Percentiles rank a stretch among this genome's conserved stretches.
Evolutionary conservation across 1,140 invertebrate genomes (phyloP).

Genomic region (Drosophila pachea): DNA sequence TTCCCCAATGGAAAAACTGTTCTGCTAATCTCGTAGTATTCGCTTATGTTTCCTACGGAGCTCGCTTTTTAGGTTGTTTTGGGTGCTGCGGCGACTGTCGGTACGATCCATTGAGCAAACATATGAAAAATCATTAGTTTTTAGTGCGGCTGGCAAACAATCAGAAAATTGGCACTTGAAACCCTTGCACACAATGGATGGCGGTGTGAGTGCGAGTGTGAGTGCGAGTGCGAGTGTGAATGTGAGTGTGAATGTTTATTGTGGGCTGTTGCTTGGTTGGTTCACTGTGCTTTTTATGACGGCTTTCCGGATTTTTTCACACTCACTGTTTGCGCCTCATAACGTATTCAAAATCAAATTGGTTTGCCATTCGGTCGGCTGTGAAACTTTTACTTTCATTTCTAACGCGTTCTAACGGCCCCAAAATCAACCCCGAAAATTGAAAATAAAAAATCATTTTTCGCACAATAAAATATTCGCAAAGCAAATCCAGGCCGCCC

Average conservation of each 20-base stretch:
- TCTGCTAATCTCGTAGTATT: slow-evolving; percentile 6
- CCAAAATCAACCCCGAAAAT: slow-evolving; percentile 54
- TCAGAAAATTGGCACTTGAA: slow-evolving; percentile 72
- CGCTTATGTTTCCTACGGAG: slow-evolving; percentile 42
- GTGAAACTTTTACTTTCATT: slow-evolving; percentile 67
- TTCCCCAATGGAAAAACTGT: too few relatives aligned
- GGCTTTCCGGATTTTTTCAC: slow-evolving; percentile 71
- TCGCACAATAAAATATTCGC: slow-evolving; percentile 77
- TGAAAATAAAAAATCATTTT: slow-evolving; percentile 79
- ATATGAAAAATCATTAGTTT: slow-evolving; percentile 78
- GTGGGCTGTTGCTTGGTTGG: slow-evolving; percentile 31
- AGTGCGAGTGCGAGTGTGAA: background rate
- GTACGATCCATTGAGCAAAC: slow-evolving; percentile 72
- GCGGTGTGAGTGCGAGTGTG: background rate
- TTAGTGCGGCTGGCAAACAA: slow-evolving; percentile 74
- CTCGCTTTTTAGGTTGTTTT: slow-evolving; percentile 34
- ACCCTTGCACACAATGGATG: slow-evolving; percentile 58
- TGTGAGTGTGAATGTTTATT: slow-evolving; percentile 36
- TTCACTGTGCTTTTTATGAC: slow-evolving; percentile 43
- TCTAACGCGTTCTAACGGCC: slow-evolving; percentile 38
- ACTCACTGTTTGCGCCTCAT: slow-evolving; percentile 74
- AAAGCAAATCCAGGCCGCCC: slow-evolving; percentile 29
- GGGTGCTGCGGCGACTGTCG: slow-evolving; percentile 7
- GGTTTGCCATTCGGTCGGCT: slow-evolving; percentile 61
- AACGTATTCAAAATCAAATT: slow-evolving; percentile 77